A percentile compares a stretch with the other conserved stretches of the same genome.
Evolutionary conservation across 2,888 invertebrate species (phyloP).

Genomic region (Anagyrus pseudococci): DNA sequence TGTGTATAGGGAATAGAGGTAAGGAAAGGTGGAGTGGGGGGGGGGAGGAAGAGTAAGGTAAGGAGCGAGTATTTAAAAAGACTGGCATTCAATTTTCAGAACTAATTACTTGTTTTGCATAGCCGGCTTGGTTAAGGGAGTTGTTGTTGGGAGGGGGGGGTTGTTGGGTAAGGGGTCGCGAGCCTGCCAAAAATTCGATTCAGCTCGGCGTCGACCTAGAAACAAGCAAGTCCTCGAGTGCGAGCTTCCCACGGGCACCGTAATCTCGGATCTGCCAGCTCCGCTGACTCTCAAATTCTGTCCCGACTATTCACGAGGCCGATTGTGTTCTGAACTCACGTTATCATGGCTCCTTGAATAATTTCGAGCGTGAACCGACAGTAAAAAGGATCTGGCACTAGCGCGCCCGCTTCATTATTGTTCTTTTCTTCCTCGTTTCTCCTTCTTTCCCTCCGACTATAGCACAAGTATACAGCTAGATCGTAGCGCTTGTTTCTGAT

Average conservation of each 20-base stretch:
- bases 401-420: slow-evolving; percentile 1
- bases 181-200: slow-evolving; percentile 37
- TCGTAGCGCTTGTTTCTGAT: no score
- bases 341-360: slow-evolving; percentile 38
- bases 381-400: slow-evolving; percentile 15
- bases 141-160: no score
- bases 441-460: neutral
- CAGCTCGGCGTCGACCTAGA: slow-evolving; percentile 12
- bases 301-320: slow-evolving; percentile 37
- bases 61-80: neutral
- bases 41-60: neutral
- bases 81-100: slow-evolving; percentile 20
- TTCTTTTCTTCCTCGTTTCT: neutral
- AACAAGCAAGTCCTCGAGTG: slow-evolving; percentile 23
- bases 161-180: neutral
- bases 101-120: slow-evolving; percentile 38
- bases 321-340: slow-evolving; percentile 34
- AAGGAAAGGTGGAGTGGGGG: no score
- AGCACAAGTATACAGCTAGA: neutral
- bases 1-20: neutral
- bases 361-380: slow-evolving; percentile 21
- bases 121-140: neutral
- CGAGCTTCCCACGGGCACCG: slow-evolving; percentile 26
- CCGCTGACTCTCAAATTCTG: slow-evolving; percentile 9
- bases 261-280: slow-evolving; percentile 13